Conservation (phyloP, 2,888 invertebrate genomes). For the Drosophila greeni region DNA sequence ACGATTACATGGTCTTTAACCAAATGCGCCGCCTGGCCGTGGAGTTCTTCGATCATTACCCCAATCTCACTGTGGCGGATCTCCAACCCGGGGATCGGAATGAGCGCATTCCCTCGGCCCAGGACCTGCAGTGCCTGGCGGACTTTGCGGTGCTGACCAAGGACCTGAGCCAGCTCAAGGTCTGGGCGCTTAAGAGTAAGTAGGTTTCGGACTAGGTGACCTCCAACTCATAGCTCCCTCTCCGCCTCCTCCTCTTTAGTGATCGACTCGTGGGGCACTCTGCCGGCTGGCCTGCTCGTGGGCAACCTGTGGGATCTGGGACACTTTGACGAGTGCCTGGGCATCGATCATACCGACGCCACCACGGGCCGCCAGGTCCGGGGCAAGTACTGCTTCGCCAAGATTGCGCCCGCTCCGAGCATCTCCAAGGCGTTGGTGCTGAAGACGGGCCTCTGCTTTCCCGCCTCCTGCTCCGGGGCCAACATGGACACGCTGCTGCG, state of each 20-base stretch:
- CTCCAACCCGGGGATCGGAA: neutral
- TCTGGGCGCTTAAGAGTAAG: conserved; percentile 39
- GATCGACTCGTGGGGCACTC: conserved; percentile 78
- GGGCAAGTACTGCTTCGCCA: conserved; percentile 58
- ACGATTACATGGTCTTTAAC: conserved; percentile 11
- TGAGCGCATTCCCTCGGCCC: neutral
- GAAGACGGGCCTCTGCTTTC: conserved; percentile 64
- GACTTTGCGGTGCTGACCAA: conserved; percentile 18
- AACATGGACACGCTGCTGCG: conserved; percentile 49
- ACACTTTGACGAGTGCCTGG: conserved; percentile 79
- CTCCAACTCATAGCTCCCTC: rapidly evolving
- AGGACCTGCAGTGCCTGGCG: conserved; percentile 25
- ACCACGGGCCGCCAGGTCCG: neutral
- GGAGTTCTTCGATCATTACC: conserved; percentile 53
- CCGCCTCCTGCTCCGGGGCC: conserved; percentile 52
- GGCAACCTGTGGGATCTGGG: conserved; percentile 77
- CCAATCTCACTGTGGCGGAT: conserved; percentile 38
- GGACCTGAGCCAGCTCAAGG: conserved; percentile 2
- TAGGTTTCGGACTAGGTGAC: neutral
- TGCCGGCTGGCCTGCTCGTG: conserved; percentile 76
- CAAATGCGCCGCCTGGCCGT: conserved; percentile 45
- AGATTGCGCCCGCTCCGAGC: conserved; percentile 24
- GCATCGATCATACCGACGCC: conserved; percentile 38
- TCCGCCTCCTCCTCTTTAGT: conserved; percentile 58
- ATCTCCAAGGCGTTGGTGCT: conserved; percentile 7